Base-by-base conservation (phyloP, 2,797 vertebrate genomes). In the Botia kubotai region DNA sequence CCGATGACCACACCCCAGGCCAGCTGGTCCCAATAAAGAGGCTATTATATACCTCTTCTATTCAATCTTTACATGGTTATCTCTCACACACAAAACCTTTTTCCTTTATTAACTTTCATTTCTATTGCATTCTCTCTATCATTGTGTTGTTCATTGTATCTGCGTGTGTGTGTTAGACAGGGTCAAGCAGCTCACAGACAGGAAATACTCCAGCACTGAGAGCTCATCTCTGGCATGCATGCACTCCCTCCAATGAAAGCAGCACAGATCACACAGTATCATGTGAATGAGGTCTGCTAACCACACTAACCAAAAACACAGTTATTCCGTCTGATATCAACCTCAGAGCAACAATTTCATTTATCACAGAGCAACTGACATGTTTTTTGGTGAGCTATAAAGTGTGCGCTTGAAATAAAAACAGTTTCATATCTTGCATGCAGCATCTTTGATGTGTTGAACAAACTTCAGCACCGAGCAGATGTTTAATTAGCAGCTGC, bases 21-120 rank as follows among this genome's bases (percentile, higher is more conserved):
- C 93, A 94, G 93, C 91, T 94, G 93, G 89, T 92, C 91, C 85
- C 83, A 86, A 92, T 93, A 89, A 92, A 87, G 70, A 79, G 83
- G 86, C 83, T 75, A 79, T 84, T 85, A 73, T 89, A 84, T 36
- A 66, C 36, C 73, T 83, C 88, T 84, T 8, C 83, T 72, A 39
- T 81, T 75, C 50, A 10, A 62, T 71, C 48, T 72, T 60, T 52
- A 53, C 66, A 46, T 21, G 23, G 3, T 36, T 74, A 67, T 58
- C 60, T 62, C 62, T 63, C 39, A 14, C 52, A 16, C 21, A 70
- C 63, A 26, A 72, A 63, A 72, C 23, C 36, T 50, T 82, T 43
- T 82, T 39, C 60, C 73, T 75, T 48, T 58, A 46, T 46, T 46
- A 46, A 46, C 33, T 43, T 73, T 43, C 39, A 16, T 69, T 17